A percentile compares a stretch with the other conserved stretches of the same genome.
Conservation (phyloP, 2,888 invertebrate species). For the Phyto melanocephala region DNA sequence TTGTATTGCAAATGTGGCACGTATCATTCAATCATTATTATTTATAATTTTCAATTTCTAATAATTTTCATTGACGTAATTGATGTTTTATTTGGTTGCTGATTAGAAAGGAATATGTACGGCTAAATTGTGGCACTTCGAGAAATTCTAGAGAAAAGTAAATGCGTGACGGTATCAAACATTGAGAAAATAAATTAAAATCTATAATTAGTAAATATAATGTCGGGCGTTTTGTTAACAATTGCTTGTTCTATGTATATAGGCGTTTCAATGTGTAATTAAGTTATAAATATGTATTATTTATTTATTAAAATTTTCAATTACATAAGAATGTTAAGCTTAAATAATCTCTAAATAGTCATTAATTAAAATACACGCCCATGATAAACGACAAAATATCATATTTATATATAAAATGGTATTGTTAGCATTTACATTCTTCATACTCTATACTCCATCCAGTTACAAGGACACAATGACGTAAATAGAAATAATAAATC, state of each 20-base stretch:
- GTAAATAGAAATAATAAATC: no score
- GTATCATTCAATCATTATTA: conserved; percentile 31
- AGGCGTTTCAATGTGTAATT: conserved; percentile 4
- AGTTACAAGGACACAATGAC: no score
- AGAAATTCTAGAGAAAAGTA: background rate
- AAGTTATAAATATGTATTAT: conserved; percentile 10
- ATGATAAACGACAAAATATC: background rate
- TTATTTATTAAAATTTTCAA: conserved; percentile 34
- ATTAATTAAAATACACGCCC: conserved; percentile 14
- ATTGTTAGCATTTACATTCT: no score
- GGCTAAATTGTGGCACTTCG: background rate
- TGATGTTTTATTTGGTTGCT: conserved; percentile 14
- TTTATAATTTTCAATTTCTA: conserved; percentile 21
- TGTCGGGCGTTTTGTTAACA: background rate
- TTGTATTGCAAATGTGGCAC: conserved; percentile 44
- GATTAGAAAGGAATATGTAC: background rate
- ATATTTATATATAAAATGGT: no score
- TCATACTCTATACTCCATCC: no score
- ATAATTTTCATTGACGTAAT: background rate
- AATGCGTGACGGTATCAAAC: background rate
- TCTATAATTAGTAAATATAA: background rate
- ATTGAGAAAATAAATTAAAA: background rate
- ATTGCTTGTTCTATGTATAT: no score
- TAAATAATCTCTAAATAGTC: background rate
- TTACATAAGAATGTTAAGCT: conserved; percentile 8